Conservation (phyloP, 2,113 vertebrate species). For the Isurus oxyrinchus region DNA sequence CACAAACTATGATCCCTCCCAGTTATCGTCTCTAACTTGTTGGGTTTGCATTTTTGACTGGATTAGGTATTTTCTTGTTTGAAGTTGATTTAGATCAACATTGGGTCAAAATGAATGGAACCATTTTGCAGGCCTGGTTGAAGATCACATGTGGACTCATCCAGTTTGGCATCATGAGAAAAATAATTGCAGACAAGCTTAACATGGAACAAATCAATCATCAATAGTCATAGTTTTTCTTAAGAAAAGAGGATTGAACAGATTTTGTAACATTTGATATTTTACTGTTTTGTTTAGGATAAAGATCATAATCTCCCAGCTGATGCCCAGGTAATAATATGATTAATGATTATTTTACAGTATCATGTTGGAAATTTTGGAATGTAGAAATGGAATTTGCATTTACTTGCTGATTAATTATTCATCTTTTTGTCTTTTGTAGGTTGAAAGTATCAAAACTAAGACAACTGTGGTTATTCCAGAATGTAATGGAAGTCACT, state of each 20-base stretch:
- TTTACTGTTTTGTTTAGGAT: conserved; percentile 57
- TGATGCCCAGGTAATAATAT: conserved; percentile 75
- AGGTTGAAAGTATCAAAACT: conserved; percentile 78
- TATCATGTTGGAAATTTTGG: conserved; percentile 24
- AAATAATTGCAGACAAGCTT: not conserved
- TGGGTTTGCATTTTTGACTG: not conserved
- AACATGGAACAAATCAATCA: not conserved
- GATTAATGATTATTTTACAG: conserved; percentile 30
- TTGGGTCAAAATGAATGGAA: not conserved
- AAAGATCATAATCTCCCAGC: conserved; percentile 79
- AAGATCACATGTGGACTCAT: not conserved
- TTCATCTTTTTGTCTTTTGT: not conserved
- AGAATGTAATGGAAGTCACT: conserved; percentile 73
- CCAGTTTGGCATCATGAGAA: not conserved
- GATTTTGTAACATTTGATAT: not conserved
- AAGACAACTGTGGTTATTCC: conserved; percentile 73
- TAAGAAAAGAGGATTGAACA: not conserved
- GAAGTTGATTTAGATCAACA: not conserved
- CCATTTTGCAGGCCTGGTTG: not conserved
- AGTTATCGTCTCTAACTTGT: not conserved
- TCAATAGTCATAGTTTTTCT: not conserved
- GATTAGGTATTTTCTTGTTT: not conserved
- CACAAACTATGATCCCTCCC: not conserved
- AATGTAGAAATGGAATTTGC: conserved; percentile 24
- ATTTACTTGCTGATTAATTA: not conserved